phyloP scores from a whole-genome alignment of 2,888 invertebrate species.

The Synergus laeviventris region DNA sequence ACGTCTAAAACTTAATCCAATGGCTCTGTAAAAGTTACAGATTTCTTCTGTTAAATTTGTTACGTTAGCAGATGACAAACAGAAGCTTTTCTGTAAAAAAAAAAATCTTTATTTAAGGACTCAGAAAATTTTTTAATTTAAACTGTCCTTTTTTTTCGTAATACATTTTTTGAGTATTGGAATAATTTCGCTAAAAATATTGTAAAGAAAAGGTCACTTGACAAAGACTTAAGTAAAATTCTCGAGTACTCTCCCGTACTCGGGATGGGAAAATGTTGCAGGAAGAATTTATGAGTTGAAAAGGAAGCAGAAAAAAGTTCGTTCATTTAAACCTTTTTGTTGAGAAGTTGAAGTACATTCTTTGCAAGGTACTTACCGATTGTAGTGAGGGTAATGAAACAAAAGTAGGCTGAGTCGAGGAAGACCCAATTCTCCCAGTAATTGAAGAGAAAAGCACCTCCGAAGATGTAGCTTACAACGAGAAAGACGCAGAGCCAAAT shows the following conservation, averaged over 20 bases:
- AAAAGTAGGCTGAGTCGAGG: conserved; percentile 93
- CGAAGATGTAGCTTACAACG: conserved; percentile 92
- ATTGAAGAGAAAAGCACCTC: conserved; percentile 90
- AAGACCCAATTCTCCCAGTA: conserved; percentile 92
- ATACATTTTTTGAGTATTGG: no score
- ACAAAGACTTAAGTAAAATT: not conserved
- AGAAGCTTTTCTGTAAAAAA: no score
- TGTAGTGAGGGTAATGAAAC: conserved; percentile 94
- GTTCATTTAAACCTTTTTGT: conserved; percentile 15
- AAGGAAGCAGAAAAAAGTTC: not conserved
- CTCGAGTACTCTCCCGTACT: not conserved
- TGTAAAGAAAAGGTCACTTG: no score
- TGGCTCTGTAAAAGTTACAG: no score
- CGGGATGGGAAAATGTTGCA: not conserved
- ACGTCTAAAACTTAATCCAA: no score
- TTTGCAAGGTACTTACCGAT: conserved; percentile 79
- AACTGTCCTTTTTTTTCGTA: no score
- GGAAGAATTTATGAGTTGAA: conserved; percentile 5
- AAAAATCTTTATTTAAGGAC: no score
- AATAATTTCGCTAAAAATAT: no score
- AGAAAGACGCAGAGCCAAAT: conserved; percentile 93
- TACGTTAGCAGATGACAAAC: no score
- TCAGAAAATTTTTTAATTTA: no score
- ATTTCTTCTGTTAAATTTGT: no score
- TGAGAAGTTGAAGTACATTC: conserved; percentile 14